Percentiles rank a stretch among this genome's conserved stretches.
phyloP scores from a whole-genome alignment of 2,113 vertebrate species.

The Gracilinanus agilis region DNA sequence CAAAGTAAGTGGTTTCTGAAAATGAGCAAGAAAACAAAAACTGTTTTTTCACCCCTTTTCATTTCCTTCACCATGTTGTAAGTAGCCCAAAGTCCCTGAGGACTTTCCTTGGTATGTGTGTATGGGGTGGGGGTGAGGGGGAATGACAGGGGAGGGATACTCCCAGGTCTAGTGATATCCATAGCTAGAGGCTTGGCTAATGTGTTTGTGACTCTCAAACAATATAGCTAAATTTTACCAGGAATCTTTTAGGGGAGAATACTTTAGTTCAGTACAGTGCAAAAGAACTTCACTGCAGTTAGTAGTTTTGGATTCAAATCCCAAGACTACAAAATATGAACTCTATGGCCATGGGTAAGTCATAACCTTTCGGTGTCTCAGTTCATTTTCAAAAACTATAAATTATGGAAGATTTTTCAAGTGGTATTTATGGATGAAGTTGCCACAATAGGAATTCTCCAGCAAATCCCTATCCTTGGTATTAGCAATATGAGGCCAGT shows the following conservation, averaged over 20 bases:
- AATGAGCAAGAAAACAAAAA: background rate
- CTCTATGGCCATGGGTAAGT: background rate
- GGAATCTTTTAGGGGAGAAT: background rate
- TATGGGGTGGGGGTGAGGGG: background rate
- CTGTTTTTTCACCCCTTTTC: background rate
- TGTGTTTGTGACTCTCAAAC: background rate
- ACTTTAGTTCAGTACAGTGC: background rate
- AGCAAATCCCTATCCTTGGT: background rate
- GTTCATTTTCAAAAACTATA: background rate
- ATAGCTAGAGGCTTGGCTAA: background rate
- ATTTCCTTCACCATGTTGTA: background rate
- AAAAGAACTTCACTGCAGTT: background rate
- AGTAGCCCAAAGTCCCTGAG: background rate
- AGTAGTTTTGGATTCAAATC: background rate
- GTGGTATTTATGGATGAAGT: background rate
- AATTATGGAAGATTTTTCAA: background rate
- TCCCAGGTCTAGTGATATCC: background rate
- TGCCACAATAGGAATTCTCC: background rate
- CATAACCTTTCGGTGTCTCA: background rate
- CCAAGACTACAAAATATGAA: background rate
- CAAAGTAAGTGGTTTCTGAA: background rate
- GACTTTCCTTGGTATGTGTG: background rate
- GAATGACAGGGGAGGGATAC: background rate
- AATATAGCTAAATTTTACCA: background rate
- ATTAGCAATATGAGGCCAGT: background rate